Evolutionary conservation across 2,888 invertebrate genomes (phyloP).

Genomic region (Cephus runcator): DNA sequence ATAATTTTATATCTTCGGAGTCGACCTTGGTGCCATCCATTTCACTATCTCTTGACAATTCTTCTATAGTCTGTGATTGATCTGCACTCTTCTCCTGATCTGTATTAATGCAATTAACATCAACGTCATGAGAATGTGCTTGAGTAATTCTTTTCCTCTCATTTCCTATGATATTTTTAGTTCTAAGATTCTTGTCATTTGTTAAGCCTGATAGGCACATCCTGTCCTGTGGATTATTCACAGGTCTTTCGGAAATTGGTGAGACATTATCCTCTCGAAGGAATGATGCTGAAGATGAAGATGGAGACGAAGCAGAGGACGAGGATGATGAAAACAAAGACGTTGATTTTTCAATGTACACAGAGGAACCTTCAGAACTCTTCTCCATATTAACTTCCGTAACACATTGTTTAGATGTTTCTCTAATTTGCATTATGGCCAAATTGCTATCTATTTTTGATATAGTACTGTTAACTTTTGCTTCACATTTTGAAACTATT

Average conservation of each 20-base stretch:
- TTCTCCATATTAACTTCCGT: background rate
- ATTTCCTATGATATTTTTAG: background rate
- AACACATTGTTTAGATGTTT: slow-evolving; percentile 33
- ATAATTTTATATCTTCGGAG: slow-evolving; percentile 55
- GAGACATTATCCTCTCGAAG: background rate
- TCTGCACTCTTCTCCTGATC: slow-evolving; percentile 10
- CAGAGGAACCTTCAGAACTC: background rate
- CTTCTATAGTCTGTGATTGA: slow-evolving; percentile 38
- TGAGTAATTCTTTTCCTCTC: background rate
- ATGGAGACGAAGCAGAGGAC: background rate
- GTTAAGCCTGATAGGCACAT: background rate
- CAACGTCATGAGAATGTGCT: background rate
- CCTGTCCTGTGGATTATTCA: background rate
- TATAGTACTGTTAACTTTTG: background rate
- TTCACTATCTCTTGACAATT: slow-evolving; percentile 52
- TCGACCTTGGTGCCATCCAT: slow-evolving; percentile 54
- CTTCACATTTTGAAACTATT: background rate
- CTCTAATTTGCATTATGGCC: slow-evolving; percentile 33
- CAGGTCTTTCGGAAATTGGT: background rate
- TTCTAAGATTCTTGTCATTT: background rate
- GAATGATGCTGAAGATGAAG: background rate
- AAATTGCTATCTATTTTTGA: slow-evolving; percentile 32
- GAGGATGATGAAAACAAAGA: background rate
- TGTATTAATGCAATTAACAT: background rate
- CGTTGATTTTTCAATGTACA: background rate